Base-by-base conservation (phyloP, 2,113 vertebrate species). In the Bos javanicus region DNA sequence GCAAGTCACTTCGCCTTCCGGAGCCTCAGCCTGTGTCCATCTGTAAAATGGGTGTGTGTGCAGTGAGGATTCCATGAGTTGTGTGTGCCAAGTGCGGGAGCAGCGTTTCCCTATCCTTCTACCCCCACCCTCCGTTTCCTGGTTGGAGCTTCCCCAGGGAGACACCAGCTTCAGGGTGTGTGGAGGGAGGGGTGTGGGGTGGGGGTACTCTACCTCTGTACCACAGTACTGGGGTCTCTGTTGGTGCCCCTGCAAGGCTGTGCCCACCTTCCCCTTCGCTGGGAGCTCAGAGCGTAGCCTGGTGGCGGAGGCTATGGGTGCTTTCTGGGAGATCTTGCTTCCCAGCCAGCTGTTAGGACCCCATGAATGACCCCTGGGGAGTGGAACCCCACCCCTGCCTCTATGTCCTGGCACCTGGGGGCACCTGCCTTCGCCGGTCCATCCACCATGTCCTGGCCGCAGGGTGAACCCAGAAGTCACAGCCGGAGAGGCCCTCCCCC, bases 21-120 rank as follows among this genome's bases (percentile, higher is more conserved):
- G 67, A 84, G 87, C 48, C 87, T 91, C 87, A 8, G 10, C 50
- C 59, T 90, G 39, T 30, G 30, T 88, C 81, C 48, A 17, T 30
- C 60, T 43, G 36, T 83, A 21, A 71, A 91, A 67, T 83, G 94
- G 81, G 21, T 11, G 1, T 7, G 57, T 50, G 67, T 5, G 3
- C 16, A 12, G 46, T 3, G 84, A 28, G 88, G 28, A 14, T 1
- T 46, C 62, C 78, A 2, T 0, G 0, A 16, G 33, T 7, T 16
- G 0, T 11, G 8, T 16, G 0, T 15, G 6, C 25, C 6, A 0
- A 17, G 36, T 1, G 30, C 0, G 0, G 33, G n/a, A 19, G 57
- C 11, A 3, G 16, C 0, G 0, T n/a, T 23, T 81, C 78, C 28
- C 25, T 30, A 43, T 23, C 43, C 2, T 7, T 14, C 43, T 26